A percentile compares a stretch with the other conserved stretches of the same genome.
Conservation (phyloP, 2,113 vertebrate genomes). For the Hemicordylus capensis region DNA sequence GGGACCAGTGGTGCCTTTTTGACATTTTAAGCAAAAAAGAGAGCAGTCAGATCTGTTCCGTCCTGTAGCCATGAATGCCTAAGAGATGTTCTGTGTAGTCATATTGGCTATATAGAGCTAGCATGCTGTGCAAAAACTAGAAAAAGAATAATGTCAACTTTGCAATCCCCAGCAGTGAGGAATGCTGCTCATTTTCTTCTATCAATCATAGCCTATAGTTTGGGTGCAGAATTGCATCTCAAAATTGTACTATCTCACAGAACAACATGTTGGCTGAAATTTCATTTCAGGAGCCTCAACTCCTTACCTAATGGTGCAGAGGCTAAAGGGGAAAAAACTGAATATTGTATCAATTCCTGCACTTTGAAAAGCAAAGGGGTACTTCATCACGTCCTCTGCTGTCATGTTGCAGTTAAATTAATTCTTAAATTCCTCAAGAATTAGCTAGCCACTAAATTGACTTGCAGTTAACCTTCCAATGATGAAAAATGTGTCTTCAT, state of each 20-base stretch:
- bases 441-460: conserved; percentile 70
- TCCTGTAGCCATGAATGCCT: conserved; percentile 43
- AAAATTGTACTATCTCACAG: conserved; percentile 48
- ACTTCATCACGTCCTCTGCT: conserved; percentile 60
- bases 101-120: conserved; percentile 45
- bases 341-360: conserved; percentile 63
- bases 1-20: conserved; percentile 41
- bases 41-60: conserved; percentile 40
- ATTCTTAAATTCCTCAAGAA: conserved; percentile 61
- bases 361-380: conserved; percentile 55
- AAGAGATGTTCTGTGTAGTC: conserved; percentile 29
- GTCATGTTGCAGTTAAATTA: conserved; percentile 65
- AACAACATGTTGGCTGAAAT: conserved; percentile 33
- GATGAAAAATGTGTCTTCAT: conserved; percentile 29
- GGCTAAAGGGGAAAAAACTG: conserved; percentile 58
- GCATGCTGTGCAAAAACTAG: conserved; percentile 12
- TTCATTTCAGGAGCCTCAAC: conserved; percentile 40
- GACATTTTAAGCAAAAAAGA: conserved; percentile 17
- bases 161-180: conserved; percentile 11
- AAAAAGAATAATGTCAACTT: conserved; percentile 15
- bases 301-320: conserved; percentile 59
- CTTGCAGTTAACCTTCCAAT: conserved; percentile 71
- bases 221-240: conserved; percentile 27
- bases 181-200: conserved; percentile 32
- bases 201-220: conserved; percentile 11